Base-by-base conservation (phyloP, 2,888 invertebrate genomes). In the Itoplectis maculator region DNA sequence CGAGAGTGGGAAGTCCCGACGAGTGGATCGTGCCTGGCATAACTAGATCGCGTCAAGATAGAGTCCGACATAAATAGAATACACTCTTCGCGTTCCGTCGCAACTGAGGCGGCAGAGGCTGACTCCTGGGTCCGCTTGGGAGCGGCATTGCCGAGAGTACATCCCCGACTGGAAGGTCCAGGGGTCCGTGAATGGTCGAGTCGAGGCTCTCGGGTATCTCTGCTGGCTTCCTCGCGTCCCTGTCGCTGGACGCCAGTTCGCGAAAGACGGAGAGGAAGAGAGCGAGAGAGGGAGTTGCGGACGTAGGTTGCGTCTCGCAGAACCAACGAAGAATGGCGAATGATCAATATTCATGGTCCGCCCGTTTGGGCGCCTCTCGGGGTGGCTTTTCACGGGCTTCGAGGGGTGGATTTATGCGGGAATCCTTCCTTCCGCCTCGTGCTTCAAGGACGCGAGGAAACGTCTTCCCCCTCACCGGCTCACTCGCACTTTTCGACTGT, bases 331-430 rank as follows among this genome's bases (percentile, higher is more conserved):
- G 90, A 91, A 91, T 88, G 88, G 87, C 85, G 86, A 88, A 87
- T 91, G 91, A 92, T 92, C 92, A 92, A 92, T 92, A 92, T 92
- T 92, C 92, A 92, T 92, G 89, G 90, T 87, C 86, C 84, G 87
- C 84, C 83, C 85, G 86, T 86, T 84, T 73, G 73, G 69, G 51
- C 65, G 49, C 69, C 20, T 74, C 69, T 18, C 68, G 79, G 80
- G 82, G 70, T 59, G 49, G 70, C 73, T 78, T 76, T 54, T 70
- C 68, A 37, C 73, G 49, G 76, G 70, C 81, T 81, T 79, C 74
- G 83, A 81, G 86, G 88, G 89, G 87, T 91, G 89, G 89, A 91
- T 92, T 92, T 92, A 92, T 91, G 89, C 89, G 90, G 88, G 90
- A 91, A 90, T 90, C 89, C 85, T 89, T 88, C 86, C 88, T 88